A percentile compares a stretch with the other conserved stretches of the same genome.
phyloP scores from a whole-genome alignment of 2,113 vertebrate genomes.

The Esox niger region DNA sequence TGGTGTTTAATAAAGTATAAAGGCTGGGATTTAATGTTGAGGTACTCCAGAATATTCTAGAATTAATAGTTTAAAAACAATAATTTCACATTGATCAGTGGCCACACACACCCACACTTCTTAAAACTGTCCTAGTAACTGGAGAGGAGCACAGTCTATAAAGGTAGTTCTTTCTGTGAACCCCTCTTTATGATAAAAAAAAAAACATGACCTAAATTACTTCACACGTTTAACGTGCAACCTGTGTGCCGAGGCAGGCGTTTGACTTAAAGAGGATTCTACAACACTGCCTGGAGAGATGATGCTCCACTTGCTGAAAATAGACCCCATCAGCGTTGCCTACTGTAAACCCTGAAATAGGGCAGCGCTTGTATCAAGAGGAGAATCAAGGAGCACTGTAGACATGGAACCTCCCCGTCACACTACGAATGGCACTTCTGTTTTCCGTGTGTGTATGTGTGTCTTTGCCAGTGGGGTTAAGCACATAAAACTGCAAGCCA shows the following conservation, averaged over 20 bases:
- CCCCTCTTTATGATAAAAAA: neutral
- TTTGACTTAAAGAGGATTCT: neutral
- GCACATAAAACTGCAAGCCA: neutral
- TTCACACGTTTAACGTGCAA: conserved; percentile 17
- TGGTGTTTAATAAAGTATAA: no score
- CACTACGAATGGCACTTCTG: conserved; percentile 7
- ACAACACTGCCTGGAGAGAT: conserved; percentile 3
- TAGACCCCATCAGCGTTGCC: conserved; percentile 31
- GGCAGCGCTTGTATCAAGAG: neutral
- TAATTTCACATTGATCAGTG: no score
- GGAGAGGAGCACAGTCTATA: no score
- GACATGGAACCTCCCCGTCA: conserved; percentile 2
- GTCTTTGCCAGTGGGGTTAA: conserved; percentile 3
- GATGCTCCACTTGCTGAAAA: conserved; percentile 42
- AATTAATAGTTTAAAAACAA: no score
- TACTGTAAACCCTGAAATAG: conserved; percentile 17
- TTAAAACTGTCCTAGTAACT: no score
- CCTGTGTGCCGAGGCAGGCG: neutral
- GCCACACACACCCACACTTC: no score
- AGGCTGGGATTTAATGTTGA: no score
- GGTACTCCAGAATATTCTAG: no score
- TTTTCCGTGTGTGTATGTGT: neutral
- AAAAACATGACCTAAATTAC: conserved; percentile 41
- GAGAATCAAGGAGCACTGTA: neutral
- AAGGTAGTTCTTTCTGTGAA: no score